phyloP scores from a whole-genome alignment of 2,113 vertebrate genomes.

The Xerus inauris region DNA sequence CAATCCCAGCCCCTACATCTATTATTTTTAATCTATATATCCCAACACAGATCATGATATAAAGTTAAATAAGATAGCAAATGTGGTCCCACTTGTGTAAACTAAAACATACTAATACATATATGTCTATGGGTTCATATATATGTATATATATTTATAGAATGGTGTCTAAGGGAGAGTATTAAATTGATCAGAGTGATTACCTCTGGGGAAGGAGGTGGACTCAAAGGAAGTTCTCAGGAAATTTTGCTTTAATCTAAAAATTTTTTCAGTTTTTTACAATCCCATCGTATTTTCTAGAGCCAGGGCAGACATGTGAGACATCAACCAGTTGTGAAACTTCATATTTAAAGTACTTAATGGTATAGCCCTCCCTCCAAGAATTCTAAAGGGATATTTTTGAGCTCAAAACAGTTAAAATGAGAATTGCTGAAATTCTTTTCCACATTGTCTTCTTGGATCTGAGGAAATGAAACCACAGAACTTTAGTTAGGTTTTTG shows the following conservation, averaged over 20 bases:
- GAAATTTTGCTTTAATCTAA: slow-evolving; percentile 23
- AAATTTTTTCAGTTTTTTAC: not conserved
- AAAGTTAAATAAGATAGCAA: not conserved
- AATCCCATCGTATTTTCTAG: not conserved
- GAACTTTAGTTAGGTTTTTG: slow-evolving; percentile 80
- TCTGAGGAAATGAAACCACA: slow-evolving; percentile 83
- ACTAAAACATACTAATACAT: not conserved
- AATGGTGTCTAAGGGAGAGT: not conserved
- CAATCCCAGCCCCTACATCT: no score
- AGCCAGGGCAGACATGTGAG: not conserved
- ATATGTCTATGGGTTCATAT: not conserved
- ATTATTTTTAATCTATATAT: not conserved
- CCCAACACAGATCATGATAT: not conserved
- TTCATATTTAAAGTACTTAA: not conserved
- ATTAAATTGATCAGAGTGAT: not conserved
- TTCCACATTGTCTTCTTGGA: slow-evolving; percentile 81
- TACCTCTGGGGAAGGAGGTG: not conserved
- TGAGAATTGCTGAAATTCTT: slow-evolving; percentile 82
- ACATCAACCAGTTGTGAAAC: not conserved
- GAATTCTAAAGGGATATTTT: slow-evolving; percentile 35
- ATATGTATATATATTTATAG: not conserved
- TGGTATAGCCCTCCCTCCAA: not conserved
- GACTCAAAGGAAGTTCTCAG: not conserved
- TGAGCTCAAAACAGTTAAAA: slow-evolving; percentile 80
- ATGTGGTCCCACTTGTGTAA: not conserved